Base-by-base conservation (phyloP, 1,140 invertebrate species). In the Batillaria attramentaria region DNA sequence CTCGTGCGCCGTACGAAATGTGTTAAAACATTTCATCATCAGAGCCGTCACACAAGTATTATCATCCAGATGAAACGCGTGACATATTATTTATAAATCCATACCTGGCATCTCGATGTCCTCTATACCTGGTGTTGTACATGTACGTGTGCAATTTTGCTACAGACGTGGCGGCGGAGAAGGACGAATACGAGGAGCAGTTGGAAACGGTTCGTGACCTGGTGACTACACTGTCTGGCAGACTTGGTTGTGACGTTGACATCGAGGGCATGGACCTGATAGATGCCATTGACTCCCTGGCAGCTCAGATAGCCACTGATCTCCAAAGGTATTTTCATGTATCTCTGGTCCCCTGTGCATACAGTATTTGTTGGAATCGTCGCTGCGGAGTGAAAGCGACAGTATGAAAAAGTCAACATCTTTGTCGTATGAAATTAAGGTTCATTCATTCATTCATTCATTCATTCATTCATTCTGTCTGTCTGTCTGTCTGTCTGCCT, bases 171-270 rank as follows among this genome's bases (percentile, higher is more conserved):
- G 39, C 16, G 33, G 35, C 35, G 42, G 69, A 72, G 28, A 24
- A 42, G 18, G 70, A 72, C 2, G 70, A 72, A 28, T 72, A 50
- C 43, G 70, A 72, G 24, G 42, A 43, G 28, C 70, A 72, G 70
- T 46, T 72, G 70, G 42, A 43, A 6, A 50, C 33, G 4, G 70
- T 72, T 3, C 70, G 70, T 16, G 70, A 72, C n/a, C 70, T 72
- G 10, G 70, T 72, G 31, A 35, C 2, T 20, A 54, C 43, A 0
- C 46, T 72, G 70, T 72, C 70, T 10, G 70, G 33, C 1, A 42
- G 70, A 13, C 43, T 72, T 20, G 70, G 70, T 31, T 72, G 31
- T 18, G 70, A 33, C 10, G 13, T 54, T 20, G 42, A 54, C 42
- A 50, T 42, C 6, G 0, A 50, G 20, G 4, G 20, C 28, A 35